Conservation (phyloP, 1,140 invertebrate genomes). For the Eumeta japonica region DNA sequence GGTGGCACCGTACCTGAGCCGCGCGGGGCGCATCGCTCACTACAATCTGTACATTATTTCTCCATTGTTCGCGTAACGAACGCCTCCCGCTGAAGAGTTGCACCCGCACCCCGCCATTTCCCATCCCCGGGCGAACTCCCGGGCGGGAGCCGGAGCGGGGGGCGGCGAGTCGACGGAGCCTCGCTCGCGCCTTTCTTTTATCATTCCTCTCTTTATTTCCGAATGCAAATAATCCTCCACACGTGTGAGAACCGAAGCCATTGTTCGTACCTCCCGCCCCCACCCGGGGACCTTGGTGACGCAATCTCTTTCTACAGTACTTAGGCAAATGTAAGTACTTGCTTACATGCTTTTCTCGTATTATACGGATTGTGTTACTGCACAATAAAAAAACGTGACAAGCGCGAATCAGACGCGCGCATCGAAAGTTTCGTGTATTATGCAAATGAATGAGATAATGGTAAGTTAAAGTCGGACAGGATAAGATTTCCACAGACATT, state of each 20-base stretch:
- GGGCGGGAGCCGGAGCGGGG: slow-evolving; percentile 5
- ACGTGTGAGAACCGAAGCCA: slow-evolving; percentile 60
- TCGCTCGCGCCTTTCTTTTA: slow-evolving; percentile 57
- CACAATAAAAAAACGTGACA: too few species aligned
- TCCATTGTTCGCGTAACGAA: slow-evolving; percentile 58
- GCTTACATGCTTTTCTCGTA: too few species aligned
- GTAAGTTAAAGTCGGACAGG: too few species aligned
- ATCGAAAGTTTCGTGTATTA: not conserved
- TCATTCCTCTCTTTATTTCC: slow-evolving; percentile 62
- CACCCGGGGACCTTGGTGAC: slow-evolving; percentile 47
- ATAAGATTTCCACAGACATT: too few species aligned
- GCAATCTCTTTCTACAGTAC: slow-evolving; percentile 52
- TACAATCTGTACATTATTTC: slow-evolving; percentile 59
- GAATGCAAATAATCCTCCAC: slow-evolving; percentile 61
- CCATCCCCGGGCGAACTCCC: slow-evolving; percentile 31
- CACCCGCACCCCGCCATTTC: slow-evolving; percentile 15
- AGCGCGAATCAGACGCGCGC: too few species aligned
- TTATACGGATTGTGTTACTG: not conserved
- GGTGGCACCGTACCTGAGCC: slow-evolving; percentile 50
- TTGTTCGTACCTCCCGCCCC: slow-evolving; percentile 44
- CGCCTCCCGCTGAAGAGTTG: slow-evolving; percentile 22
- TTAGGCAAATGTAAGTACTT: slow-evolving; percentile 44
- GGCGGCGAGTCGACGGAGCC: slow-evolving; percentile 44
- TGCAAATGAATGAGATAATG: not conserved
- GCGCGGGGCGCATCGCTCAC: slow-evolving; percentile 54